Conservation (phyloP, 2,113 vertebrate genomes). For the Leptodactylus fuscus region DNA sequence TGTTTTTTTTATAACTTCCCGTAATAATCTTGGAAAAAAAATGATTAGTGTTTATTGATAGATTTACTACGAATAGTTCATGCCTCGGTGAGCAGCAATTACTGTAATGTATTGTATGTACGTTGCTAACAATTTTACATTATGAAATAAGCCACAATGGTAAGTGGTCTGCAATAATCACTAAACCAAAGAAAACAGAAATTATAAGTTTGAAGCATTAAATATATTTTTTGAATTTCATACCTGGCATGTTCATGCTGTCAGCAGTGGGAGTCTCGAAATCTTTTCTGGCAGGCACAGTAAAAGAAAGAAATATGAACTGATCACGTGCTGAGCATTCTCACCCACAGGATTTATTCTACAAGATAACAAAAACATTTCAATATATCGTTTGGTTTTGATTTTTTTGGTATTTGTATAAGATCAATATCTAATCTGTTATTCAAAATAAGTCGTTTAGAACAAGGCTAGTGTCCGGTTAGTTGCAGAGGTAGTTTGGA, state of each 20-base stretch:
- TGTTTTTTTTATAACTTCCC: no score
- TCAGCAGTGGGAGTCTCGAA: neutral
- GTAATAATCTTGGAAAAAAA: no score
- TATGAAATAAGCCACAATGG: neutral
- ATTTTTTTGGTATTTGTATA: no score
- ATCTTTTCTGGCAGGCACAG: conserved; percentile 3
- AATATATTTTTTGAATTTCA: conserved; percentile 26
- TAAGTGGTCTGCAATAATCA: conserved; percentile 26
- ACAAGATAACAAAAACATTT: neutral
- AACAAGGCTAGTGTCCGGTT: no score
- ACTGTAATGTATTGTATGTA: conserved; percentile 30
- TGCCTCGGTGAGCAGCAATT: conserved; percentile 10
- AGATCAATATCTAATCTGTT: no score
- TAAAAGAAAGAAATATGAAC: neutral
- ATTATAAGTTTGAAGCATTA: conserved; percentile 11
- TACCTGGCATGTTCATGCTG: conserved; percentile 19
- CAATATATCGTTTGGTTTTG: no score
- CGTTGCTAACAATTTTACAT: neutral
- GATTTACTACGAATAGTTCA: conserved; percentile 10
- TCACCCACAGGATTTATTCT: neutral
- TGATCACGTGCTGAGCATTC: neutral
- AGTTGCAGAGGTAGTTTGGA: no score
- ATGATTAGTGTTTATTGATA: conserved; percentile 23
- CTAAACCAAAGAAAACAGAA: conserved; percentile 12
- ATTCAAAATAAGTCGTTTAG: no score